phyloP scores from a whole-genome alignment of 2,888 invertebrate species.

The Eilema depressum region DNA sequence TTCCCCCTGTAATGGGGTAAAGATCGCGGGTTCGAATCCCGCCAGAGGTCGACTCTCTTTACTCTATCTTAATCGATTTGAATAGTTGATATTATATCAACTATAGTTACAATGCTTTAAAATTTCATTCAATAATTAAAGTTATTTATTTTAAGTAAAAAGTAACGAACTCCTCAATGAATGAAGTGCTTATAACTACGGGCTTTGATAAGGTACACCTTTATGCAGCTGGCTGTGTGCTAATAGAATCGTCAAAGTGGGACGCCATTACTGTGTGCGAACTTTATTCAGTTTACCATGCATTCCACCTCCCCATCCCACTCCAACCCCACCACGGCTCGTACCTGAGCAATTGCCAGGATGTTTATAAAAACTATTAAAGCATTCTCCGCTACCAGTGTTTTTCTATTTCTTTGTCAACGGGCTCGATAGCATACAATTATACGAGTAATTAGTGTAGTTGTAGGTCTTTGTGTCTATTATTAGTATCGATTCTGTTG shows the following conservation, averaged over 20 bases:
- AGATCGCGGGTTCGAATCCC: too few relatives aligned
- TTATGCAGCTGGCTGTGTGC: conserved; percentile 61
- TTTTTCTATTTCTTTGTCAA: conserved; percentile 11
- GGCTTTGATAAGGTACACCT: conserved; percentile 70
- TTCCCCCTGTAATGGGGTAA: too few relatives aligned
- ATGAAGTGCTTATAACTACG: conserved; percentile 67
- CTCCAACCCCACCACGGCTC: conserved; percentile 13
- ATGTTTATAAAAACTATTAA: conserved; percentile 35
- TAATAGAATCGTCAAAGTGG: conserved; percentile 65
- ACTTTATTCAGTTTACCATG: conserved; percentile 54
- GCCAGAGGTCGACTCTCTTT: too few relatives aligned
- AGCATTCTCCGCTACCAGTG: conserved; percentile 19
- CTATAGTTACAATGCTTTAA: too few relatives aligned
- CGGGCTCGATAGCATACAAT: conserved; percentile 19
- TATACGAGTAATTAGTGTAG: conserved; percentile 4
- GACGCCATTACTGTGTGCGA: conserved; percentile 52
- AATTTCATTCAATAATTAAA: too few relatives aligned
- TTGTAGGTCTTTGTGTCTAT: background rate
- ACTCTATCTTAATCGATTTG: too few relatives aligned
- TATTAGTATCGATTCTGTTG: background rate
- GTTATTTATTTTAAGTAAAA: conserved; percentile 38
- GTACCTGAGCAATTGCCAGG: conserved; percentile 35
- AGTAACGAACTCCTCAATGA: conserved; percentile 48
- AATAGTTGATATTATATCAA: too few relatives aligned
- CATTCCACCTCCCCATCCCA: conserved; percentile 44